phyloP scores from a whole-genome alignment of 2,888 invertebrate genomes.

The Vanessa cardui region DNA sequence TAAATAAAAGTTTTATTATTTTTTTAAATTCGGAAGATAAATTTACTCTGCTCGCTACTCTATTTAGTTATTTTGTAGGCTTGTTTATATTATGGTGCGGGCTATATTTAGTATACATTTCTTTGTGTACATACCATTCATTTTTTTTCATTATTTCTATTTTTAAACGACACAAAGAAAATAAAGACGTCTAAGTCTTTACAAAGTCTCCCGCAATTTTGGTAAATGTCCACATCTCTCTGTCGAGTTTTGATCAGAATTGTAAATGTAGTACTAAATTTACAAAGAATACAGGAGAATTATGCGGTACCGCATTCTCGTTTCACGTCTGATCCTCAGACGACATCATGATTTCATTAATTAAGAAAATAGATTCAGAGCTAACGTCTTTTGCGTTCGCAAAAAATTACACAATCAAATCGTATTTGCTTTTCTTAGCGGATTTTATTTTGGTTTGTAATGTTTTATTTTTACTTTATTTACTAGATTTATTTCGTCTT shows the following conservation, averaged over 20 bases:
- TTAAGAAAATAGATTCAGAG: constrained; percentile 10
- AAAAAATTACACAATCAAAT: not conserved
- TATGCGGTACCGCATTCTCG: constrained; percentile 59
- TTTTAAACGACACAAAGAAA: constrained; percentile 7
- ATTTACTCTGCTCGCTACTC: too few relatives aligned
- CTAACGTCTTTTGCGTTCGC: not conserved
- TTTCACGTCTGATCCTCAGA: constrained; percentile 40
- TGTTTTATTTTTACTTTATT: too few relatives aligned
- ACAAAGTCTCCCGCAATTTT: constrained; percentile 41
- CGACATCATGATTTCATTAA: constrained; percentile 30
- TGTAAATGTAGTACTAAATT: constrained; percentile 69
- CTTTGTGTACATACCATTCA: too few relatives aligned
- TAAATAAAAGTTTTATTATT: too few relatives aligned
- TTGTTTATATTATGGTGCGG: too few relatives aligned
- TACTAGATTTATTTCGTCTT: too few relatives aligned
- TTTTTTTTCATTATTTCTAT: too few relatives aligned
- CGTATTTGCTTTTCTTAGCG: not conserved
- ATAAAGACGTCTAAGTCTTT: constrained; percentile 28
- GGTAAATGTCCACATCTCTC: constrained; percentile 26
- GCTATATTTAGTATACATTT: too few relatives aligned
- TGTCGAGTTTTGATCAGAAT: constrained; percentile 55
- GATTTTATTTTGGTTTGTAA: too few relatives aligned
- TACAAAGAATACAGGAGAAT: constrained; percentile 71
- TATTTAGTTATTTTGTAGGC: too few relatives aligned
- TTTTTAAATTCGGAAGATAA: too few relatives aligned